Percentiles rank a stretch among this genome's conserved stretches.
Conservation (phyloP, 2,113 vertebrate genomes). For the Nothobranchius kuhntae region DNA sequence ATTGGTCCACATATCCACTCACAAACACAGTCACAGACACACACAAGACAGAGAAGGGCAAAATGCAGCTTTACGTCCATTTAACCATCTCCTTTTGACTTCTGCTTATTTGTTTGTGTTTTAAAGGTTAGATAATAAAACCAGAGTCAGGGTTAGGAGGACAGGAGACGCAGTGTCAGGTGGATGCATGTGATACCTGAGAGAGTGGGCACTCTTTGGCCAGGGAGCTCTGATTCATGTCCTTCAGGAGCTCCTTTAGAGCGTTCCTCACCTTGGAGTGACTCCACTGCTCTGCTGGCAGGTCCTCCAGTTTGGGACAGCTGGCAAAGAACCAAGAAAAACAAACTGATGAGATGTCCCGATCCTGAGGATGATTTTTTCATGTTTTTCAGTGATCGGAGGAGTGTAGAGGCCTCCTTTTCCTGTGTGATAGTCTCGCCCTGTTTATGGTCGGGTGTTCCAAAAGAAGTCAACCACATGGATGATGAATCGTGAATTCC, state of each 20-base stretch:
- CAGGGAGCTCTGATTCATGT: constrained; percentile 98
- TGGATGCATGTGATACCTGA: constrained; percentile 79
- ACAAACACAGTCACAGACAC: background rate
- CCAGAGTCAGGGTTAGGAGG: no score
- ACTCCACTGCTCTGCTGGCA: constrained; percentile 95
- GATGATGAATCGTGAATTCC: background rate
- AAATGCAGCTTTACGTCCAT: constrained; percentile 1
- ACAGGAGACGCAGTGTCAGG: background rate
- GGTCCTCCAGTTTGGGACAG: constrained; percentile 94
- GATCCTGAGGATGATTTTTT: no score
- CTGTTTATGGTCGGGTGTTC: no score
- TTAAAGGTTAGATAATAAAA: background rate
- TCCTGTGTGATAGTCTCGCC: no score
- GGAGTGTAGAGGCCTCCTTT: no score
- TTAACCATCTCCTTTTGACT: background rate
- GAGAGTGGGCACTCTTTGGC: constrained; percentile 97
- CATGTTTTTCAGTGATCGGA: no score
- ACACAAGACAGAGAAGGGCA: constrained; percentile 22
- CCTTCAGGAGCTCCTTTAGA: constrained; percentile 96
- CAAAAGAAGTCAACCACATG: no score
- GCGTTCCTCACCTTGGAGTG: constrained; percentile 96
- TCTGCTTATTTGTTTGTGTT: background rate
- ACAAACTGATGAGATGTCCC: background rate
- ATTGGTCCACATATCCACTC: constrained; percentile 35
- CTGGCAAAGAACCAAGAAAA: constrained; percentile 60